Evolutionary conservation across 1,140 invertebrate species (phyloP), one percentile per base, ranked within the genome.

Genomic region (Chionoecetes opilio): DNA sequence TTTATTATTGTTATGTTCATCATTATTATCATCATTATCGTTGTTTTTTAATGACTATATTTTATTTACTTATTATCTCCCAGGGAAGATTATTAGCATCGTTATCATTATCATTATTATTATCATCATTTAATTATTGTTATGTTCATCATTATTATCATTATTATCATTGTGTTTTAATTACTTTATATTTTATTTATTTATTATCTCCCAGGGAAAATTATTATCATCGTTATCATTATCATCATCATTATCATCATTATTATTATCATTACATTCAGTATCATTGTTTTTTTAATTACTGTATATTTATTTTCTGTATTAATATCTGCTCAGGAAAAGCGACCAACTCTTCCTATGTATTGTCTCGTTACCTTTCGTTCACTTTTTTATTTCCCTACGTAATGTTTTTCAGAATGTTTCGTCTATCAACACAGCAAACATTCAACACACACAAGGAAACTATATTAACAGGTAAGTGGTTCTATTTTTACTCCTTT

Each of bases 1-100:
- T 86, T 86, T 86, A 37, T 86, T 86, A 38, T 87, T 87, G 34
- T 87, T 87, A 87, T 87, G 32, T 34, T 87, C 34, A 87, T 87
- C 34, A 87, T 87, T 87, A 87, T 87, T 87, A 87, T 87, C 11
- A 87, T 87, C 34, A 87, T 87, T 87, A 87, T 87, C 32, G 26
- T n/a, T n/a, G n/a, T n/a, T n/a, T n/a, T n/a, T n/a, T n/a, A n/a
- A n/a, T n/a, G n/a, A n/a, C n/a, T n/a, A n/a, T n/a, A n/a, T n/a
- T n/a, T n/a, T n/a, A n/a, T n/a, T 53, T 53, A 53, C 21, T 87
- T 87, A 34, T 87, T 87, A 2, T 87, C 26, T 17, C 34, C 34
- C 63, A 46, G 41, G 14, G 41, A 14, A 84, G 5, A n/a, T n/a
- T n/a, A n/a, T n/a, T n/a, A n/a, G n/a, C n/a, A n/a, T n/a, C n/a